A percentile compares a stretch with the other conserved stretches of the same genome.
Evolutionary conservation across 2,113 vertebrate species (phyloP).

Genomic region (Anoura caudifer): DNA sequence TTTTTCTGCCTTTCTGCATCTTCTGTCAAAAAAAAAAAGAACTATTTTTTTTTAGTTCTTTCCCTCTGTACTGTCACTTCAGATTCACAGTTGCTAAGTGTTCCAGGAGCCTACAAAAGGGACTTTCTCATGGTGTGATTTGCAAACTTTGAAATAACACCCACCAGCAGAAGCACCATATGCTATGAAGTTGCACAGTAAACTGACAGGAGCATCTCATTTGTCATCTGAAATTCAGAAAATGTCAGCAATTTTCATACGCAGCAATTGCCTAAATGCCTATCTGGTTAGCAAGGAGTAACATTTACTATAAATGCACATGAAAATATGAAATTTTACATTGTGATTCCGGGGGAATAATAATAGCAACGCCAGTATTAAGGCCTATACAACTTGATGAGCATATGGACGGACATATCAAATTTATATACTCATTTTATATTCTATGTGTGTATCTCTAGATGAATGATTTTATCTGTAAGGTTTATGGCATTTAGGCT

Average conservation of each 20-base stretch:
- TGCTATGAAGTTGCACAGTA: constrained; percentile 80
- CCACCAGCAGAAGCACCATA: constrained; percentile 87
- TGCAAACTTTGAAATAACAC: constrained; percentile 88
- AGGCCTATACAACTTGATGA: constrained; percentile 24
- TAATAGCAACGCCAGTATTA: constrained; percentile 44
- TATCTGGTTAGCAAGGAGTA: constrained; percentile 69
- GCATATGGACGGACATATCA: constrained; percentile 47
- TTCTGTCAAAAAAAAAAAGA: constrained; percentile 62
- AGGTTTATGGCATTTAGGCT: constrained; percentile 54
- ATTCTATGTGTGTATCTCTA: neutral
- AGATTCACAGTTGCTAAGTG: constrained; percentile 85
- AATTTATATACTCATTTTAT: constrained; percentile 43
- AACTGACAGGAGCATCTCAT: constrained; percentile 83
- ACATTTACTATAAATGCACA: constrained; percentile 66
- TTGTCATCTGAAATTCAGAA: constrained; percentile 84
- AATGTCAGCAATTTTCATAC: constrained; percentile 81
- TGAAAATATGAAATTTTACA: constrained; percentile 66
- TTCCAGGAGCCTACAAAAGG: constrained; percentile 85
- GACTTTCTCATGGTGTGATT: constrained; percentile 84
- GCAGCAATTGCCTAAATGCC: constrained; percentile 73
- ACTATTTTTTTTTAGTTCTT: constrained; percentile 70
- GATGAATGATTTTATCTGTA: constrained; percentile 16
- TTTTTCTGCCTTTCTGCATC: constrained; percentile 63
- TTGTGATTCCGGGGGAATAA: constrained; percentile 42
- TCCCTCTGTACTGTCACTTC: constrained; percentile 83